These are phyloP conservation scores for Palythoa grandis DNA, from an alignment of 92 coral and sea anemone species.

Conservation along the genomic window DNA sequence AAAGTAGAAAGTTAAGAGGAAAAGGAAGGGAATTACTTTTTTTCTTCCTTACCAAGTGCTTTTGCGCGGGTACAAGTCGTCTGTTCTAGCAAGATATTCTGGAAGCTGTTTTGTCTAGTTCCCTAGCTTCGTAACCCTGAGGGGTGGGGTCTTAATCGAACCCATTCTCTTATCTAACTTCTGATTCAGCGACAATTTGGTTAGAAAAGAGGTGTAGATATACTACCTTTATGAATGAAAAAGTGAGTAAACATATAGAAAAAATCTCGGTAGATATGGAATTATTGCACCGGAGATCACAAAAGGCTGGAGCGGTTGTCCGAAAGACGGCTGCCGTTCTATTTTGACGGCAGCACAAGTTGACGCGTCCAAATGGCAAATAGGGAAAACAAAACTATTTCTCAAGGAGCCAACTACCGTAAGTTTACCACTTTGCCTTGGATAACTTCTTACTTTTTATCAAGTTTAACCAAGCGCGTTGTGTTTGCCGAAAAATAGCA, in stretches of 20 bases:
- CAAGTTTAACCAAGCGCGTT: background rate
- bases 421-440: conserved; percentile 1
- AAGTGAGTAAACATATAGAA: background rate
- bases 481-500: no score
- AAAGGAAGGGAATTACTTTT: no score
- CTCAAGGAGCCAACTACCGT: conserved; percentile 81
- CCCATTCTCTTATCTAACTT: no score
- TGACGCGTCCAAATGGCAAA: conserved; percentile 78
- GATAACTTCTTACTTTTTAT: background rate
- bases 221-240: background rate
- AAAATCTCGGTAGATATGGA: conserved; percentile 57
- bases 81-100: no score
- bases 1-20: no score
- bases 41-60: no score
- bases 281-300: conserved; percentile 68
- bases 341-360: conserved; percentile 68
- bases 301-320: conserved; percentile 54
- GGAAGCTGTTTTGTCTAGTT: no score
- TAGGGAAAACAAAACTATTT: conserved; percentile 87
- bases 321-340: conserved; percentile 67
- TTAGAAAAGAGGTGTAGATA: background rate
- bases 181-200: no score
- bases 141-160: no score
- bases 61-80: no score
- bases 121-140: no score